Percentiles rank a stretch among this genome's conserved stretches.
These are phyloP conservation scores for Parazoanthus swiftii DNA, from an alignment of 92 coral and sea anemone species.

Conservation along the genomic window DNA sequence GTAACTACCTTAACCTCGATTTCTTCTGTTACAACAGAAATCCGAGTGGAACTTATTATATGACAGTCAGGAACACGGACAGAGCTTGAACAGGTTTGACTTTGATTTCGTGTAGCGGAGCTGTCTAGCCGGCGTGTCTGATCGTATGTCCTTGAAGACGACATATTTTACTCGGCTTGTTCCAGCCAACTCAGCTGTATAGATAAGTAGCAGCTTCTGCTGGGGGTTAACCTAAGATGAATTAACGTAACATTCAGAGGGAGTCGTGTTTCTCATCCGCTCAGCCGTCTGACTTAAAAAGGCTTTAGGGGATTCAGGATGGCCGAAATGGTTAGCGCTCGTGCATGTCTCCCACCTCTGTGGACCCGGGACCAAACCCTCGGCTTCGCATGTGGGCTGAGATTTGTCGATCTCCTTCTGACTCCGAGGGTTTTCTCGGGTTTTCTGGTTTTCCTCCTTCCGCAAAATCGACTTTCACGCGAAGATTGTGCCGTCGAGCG, in stretches of 20 bases:
- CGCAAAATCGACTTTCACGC: no score
- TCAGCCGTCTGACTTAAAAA: neutral
- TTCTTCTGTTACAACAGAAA: conserved; percentile 31
- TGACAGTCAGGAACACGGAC: conserved; percentile 85
- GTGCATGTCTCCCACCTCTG: no score
- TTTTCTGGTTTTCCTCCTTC: no score
- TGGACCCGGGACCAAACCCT: no score
- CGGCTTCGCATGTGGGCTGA: no score
- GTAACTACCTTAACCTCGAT: neutral
- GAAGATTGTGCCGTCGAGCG: no score
- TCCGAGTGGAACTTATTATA: conserved; percentile 69
- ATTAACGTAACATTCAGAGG: neutral
- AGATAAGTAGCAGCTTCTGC: neutral
- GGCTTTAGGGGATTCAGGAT: neutral
- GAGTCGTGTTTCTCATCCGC: neutral
- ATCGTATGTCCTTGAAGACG: neutral
- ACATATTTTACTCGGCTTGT: neutral
- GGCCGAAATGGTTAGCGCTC: no score
- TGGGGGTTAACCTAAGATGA: neutral
- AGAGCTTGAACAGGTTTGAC: conserved; percentile 86
- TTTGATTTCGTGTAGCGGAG: neutral
- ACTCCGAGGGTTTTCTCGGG: no score
- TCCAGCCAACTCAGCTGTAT: neutral
- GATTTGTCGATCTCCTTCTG: no score
- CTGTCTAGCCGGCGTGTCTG: neutral